A percentile compares a stretch with the other conserved stretches of the same genome.
Conservation (phyloP, 2,113 vertebrate genomes). For the Galeopterus variegatus region DNA sequence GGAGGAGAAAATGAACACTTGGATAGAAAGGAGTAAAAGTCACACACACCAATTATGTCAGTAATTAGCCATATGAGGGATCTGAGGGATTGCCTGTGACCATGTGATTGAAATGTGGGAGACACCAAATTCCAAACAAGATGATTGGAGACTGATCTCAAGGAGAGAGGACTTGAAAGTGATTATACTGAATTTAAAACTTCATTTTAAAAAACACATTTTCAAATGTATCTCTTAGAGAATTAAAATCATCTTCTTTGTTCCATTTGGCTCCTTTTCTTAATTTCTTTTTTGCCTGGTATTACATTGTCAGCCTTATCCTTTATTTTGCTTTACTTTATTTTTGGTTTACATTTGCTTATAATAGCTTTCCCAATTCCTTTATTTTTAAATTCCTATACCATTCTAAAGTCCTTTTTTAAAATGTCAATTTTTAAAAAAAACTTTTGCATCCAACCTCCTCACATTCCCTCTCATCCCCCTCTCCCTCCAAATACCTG, state of each 20-base stretch:
- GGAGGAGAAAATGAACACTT: neutral
- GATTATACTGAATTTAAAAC: neutral
- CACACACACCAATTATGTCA: neutral
- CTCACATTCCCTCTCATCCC: neutral
- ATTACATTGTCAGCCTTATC: neutral
- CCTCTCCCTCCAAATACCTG: neutral
- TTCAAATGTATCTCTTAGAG: neutral
- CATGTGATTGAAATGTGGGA: neutral
- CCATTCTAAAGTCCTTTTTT: neutral
- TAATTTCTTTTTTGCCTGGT: neutral
- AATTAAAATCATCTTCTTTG: neutral
- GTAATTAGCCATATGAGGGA: neutral
- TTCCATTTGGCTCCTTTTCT: neutral
- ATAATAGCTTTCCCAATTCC: neutral
- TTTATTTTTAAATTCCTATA: neutral
- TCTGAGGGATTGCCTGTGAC: neutral
- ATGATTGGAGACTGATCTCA: neutral
- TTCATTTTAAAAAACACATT: neutral
- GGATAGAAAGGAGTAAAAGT: neutral
- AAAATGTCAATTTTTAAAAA: neutral
- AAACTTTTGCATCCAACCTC: neutral
- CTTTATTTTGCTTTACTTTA: constrained; percentile 10
- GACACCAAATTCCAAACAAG: neutral
- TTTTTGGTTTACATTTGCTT: neutral
- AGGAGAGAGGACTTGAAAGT: neutral